These are phyloP conservation scores for Archips xylosteana DNA, from an alignment of 2,888 invertebrate species.

Conservation along the genomic window DNA sequence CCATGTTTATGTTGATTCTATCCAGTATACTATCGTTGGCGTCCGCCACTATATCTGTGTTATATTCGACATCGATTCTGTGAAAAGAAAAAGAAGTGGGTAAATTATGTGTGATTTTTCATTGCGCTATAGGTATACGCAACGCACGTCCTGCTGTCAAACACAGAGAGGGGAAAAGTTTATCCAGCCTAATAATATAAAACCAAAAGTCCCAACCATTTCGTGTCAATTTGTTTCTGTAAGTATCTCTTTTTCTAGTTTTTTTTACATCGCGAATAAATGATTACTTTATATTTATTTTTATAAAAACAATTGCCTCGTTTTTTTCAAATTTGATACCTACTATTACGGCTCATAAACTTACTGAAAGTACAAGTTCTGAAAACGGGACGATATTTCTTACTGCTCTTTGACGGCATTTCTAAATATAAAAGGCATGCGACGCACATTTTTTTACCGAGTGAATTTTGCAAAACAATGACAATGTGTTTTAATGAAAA, in stretches of 20 bases:
- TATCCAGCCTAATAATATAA: too few relatives aligned
- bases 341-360: not conserved
- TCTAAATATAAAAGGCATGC: not conserved
- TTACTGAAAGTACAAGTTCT: not conserved
- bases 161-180: too few relatives aligned
- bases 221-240: too few relatives aligned
- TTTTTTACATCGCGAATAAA: too few relatives aligned
- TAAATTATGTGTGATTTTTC: not conserved
- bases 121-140: too few relatives aligned
- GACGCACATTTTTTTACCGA: not conserved
- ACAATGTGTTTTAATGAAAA: not conserved
- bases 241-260: too few relatives aligned
- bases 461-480: not conserved
- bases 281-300: too few relatives aligned
- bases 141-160: too few relatives aligned
- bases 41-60: conserved; percentile 90
- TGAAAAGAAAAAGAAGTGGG: conserved; percentile 31
- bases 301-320: too few relatives aligned
- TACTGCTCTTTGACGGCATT: too few relatives aligned
- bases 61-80: conserved; percentile 63
- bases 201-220: too few relatives aligned
- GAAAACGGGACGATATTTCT: not conserved
- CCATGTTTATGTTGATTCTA: conserved; percentile 90
- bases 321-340: too few relatives aligned
- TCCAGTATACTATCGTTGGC: conserved; percentile 94